These are phyloP conservation scores for Echinometra lucunter DNA, from an alignment of 53 echinoderm and acorn worm genomes.

Conservation along the genomic window DNA sequence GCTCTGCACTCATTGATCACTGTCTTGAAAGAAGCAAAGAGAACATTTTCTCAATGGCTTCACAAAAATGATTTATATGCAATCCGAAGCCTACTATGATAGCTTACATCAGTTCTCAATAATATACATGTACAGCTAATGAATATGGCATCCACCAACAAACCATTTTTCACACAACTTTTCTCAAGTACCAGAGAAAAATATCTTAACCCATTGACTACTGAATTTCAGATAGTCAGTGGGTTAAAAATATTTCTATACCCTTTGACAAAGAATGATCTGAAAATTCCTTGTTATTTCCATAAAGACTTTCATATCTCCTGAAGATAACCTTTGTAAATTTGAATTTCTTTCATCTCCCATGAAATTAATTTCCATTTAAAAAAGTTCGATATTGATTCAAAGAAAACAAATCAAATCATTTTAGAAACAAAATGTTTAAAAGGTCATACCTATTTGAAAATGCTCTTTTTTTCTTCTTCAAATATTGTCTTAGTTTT, in stretches of 20 bases:
- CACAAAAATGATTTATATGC: not conserved
- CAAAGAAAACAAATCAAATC: not conserved
- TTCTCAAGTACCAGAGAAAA: no score
- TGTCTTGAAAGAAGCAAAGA: not conserved
- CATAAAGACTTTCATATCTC: not conserved
- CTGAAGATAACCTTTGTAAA: conserved; percentile 7
- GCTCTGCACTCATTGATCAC: conserved; percentile 35
- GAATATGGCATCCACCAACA: no score
- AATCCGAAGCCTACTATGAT: not conserved
- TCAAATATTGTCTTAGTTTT: not conserved
- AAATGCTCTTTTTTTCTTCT: not conserved
- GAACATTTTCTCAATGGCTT: not conserved
- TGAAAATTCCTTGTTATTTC: not conserved
- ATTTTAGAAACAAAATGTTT: not conserved
- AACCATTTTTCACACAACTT: no score
- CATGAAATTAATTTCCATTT: not conserved
- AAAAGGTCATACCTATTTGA: not conserved
- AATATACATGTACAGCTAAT: no score
- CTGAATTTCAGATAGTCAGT: no score
- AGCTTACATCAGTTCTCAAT: no score
- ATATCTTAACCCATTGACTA: no score
- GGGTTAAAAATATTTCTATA: not conserved
- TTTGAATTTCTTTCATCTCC: not conserved
- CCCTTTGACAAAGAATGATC: not conserved
- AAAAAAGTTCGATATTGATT: not conserved